A percentile compares a stretch with the other conserved stretches of the same genome.
phyloP scores from a whole-genome alignment of 2,888 invertebrate species.

The Polymixis flavicincta region DNA sequence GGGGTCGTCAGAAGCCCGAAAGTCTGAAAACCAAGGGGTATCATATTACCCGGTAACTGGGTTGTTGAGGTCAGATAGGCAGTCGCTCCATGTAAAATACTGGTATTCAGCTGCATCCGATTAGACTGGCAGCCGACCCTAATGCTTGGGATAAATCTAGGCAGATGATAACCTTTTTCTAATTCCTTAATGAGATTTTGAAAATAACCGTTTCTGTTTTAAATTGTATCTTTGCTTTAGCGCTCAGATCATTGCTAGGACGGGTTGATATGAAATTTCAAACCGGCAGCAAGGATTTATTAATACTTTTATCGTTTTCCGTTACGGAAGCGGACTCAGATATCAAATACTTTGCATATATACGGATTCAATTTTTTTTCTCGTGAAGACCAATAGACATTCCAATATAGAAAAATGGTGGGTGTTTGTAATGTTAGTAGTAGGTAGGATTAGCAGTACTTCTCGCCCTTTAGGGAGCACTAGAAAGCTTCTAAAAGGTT shows the following conservation, averaged over 20 bases:
- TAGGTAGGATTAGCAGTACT: neutral
- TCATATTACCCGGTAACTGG: too few species aligned
- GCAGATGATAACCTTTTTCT: neutral
- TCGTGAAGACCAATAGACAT: neutral
- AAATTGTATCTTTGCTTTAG: neutral
- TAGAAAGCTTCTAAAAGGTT: neutral
- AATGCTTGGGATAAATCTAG: too few species aligned
- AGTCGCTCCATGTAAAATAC: too few species aligned
- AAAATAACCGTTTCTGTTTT: neutral
- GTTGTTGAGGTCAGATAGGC: too few species aligned
- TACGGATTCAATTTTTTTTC: slow-evolving; percentile 18
- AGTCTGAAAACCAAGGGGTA: too few species aligned
- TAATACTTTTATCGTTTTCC: slow-evolving; percentile 31
- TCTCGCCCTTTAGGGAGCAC: neutral
- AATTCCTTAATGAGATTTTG: neutral
- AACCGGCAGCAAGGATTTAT: slow-evolving; percentile 22
- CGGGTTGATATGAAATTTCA: slow-evolving; percentile 23
- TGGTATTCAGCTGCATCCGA: too few species aligned
- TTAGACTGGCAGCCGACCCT: too few species aligned
- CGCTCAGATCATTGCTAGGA: neutral
- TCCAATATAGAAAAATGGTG: neutral
- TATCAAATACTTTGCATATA: slow-evolving; percentile 20
- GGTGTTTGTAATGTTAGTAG: slow-evolving; percentile 5
- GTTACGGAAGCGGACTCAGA: slow-evolving; percentile 30
- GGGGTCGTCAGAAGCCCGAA: too few species aligned